Base-by-base conservation (phyloP, 1,140 invertebrate species). In the Drosophila tani region DNA sequence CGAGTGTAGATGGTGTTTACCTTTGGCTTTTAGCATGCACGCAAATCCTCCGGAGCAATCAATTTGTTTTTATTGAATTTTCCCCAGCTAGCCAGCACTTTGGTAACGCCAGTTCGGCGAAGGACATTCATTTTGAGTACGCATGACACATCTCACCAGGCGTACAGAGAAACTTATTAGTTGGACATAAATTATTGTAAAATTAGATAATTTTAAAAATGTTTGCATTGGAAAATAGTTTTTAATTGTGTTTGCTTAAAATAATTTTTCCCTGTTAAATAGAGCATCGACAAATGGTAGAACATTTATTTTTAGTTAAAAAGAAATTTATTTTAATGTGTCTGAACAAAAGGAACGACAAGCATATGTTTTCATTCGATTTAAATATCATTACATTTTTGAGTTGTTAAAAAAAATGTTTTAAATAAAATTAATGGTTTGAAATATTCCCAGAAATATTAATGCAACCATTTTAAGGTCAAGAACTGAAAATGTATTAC, bases 41-140 rank as follows among this genome's bases (percentile, higher is more conserved):
- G 69, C 81, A 84, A 88, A 87, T 88, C 84, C 77, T 75, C 62
- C 77, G 58, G 51, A 88, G 81, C 83, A 87, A 87, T 87, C 83
- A 87, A 87, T 87, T 88, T 84, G 84, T 75, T 87, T 87, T 87
- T 87, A 87, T 87, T 87, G 84, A 87, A 88, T 88, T 87, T 88
- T 79, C 59, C 40, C 63, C 43, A 64, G 77, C 60, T 67, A 47
- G 73, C 55, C 81, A 29, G 55, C 67, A 73, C 67, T 70, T 53
- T 51, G 63, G 38, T 21, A 57, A 58, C 74, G 62, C 67, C 82
- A 82, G 78, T 82, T 87, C 60, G 68, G 50, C 71, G 67, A 69
- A 77, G 81, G 83, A 84, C 84, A 87, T 81, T 88, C 71, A 77
- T 88, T 83, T 64, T 68, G 51, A 59, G 71, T 70, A 64, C 76